Evolutionary conservation across 2,113 vertebrate genomes (phyloP).

Genomic region (Laterallus jamaicensis): DNA sequence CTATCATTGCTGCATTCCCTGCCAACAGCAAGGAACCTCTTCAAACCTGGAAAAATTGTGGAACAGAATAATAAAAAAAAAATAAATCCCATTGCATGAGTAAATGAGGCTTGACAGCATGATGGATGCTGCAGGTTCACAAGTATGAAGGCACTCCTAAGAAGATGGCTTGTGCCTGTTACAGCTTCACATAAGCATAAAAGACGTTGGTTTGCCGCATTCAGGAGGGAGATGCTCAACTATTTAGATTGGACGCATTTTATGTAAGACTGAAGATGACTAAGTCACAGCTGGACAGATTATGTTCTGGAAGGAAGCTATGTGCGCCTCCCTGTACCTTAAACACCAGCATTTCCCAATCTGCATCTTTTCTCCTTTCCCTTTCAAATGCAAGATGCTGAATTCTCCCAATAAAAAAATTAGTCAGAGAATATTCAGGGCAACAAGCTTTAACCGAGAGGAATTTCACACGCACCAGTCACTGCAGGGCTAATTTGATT

Average conservation of each 20-base stretch:
- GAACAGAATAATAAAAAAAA: neutral
- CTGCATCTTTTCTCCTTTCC: neutral
- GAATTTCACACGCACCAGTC: conserved; percentile 27
- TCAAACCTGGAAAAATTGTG: neutral
- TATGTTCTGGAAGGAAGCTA: conserved; percentile 43
- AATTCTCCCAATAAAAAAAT: neutral
- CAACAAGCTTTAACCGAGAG: neutral
- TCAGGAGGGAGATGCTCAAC: conserved; percentile 57
- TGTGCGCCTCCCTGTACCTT: neutral
- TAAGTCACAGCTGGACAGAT: conserved; percentile 58
- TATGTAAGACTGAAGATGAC: conserved; percentile 43
- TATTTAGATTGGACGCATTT: conserved; percentile 1
- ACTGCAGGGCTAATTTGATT: neutral
- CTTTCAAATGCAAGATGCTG: neutral
- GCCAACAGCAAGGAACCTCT: conserved; percentile 32
- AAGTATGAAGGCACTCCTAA: conserved; percentile 33
- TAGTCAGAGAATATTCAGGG: neutral
- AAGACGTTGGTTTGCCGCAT: conserved; percentile 16
- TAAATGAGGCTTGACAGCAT: conserved; percentile 58
- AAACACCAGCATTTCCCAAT: conserved; percentile 22
- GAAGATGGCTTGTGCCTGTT: neutral
- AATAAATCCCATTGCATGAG: neutral
- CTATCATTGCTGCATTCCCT: neutral
- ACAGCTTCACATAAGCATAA: conserved; percentile 26
- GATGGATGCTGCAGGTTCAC: conserved; percentile 59